A percentile compares a stretch with the other conserved stretches of the same genome.
phyloP scores from a whole-genome alignment of 2,888 invertebrate genomes.

The Pyrrhia umbra region DNA sequence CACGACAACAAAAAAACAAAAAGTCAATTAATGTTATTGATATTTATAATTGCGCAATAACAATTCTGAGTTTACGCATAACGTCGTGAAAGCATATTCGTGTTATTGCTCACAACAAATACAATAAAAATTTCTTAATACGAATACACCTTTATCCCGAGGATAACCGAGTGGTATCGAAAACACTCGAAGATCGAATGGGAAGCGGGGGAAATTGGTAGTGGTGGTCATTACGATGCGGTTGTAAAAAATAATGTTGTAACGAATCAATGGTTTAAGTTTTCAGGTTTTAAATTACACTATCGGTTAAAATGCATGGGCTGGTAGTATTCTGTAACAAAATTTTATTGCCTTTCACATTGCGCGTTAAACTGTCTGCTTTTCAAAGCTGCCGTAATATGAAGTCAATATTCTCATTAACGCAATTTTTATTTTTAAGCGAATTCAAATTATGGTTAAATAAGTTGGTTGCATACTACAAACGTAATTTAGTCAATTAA shows the following conservation, averaged over 20 bases:
- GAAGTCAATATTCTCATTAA: neutral
- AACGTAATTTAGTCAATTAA: slow-evolving; percentile 37
- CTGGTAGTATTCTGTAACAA: slow-evolving; percentile 7
- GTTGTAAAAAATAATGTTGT: slow-evolving; percentile 67
- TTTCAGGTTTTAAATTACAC: slow-evolving; percentile 61
- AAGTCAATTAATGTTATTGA: slow-evolving; percentile 13
- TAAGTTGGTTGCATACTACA: slow-evolving; percentile 21
- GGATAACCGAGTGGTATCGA: slow-evolving; percentile 33
- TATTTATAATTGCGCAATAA: slow-evolving; percentile 17
- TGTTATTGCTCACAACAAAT: slow-evolving; percentile 26
- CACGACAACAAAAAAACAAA: slow-evolving; percentile 15
- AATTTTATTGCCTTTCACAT: slow-evolving; percentile 21
- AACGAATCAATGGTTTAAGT: slow-evolving; percentile 62
- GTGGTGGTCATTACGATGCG: slow-evolving; percentile 60
- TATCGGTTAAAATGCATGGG: slow-evolving; percentile 11
- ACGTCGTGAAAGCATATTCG: slow-evolving; percentile 45
- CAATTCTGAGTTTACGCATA: slow-evolving; percentile 5
- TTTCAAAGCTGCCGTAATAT: neutral
- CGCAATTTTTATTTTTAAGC: slow-evolving; percentile 15
- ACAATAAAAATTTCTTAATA: slow-evolving; percentile 28
- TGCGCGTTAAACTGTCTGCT: slow-evolving; percentile 17
- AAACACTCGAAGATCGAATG: slow-evolving; percentile 27
- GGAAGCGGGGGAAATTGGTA: slow-evolving; percentile 47
- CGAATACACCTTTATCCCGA: slow-evolving; percentile 36
- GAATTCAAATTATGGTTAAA: slow-evolving; percentile 17